A percentile compares a stretch with the other conserved stretches of the same genome.
Evolutionary conservation across 2,797 vertebrate genomes (phyloP).

Genomic region (Smutsia temminckii): DNA sequence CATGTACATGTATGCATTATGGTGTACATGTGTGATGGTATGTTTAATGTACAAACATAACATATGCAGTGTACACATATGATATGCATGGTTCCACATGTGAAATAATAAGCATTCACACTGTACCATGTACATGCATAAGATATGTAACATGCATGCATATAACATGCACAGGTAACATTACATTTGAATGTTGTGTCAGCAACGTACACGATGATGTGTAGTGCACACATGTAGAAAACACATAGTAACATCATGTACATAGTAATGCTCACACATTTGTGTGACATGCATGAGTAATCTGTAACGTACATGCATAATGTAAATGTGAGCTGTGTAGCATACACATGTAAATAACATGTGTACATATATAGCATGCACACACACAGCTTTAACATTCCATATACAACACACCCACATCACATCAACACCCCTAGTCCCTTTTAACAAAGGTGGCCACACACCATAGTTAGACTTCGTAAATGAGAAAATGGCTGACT

Average conservation of each 20-base stretch:
- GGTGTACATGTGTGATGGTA: neutral
- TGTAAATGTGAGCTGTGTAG: neutral
- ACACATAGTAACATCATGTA: neutral
- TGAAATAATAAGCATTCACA: neutral
- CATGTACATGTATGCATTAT: neutral
- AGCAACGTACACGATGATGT: too few species aligned
- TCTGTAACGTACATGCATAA: too few species aligned
- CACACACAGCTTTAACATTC: neutral
- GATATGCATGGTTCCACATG: fast-evolving
- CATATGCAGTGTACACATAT: too few species aligned
- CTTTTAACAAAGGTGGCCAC: neutral
- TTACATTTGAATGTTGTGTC: too few species aligned
- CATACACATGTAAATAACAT: neutral
- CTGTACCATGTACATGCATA: neutral
- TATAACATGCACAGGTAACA: neutral
- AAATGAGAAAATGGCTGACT: too few species aligned
- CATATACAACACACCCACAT: neutral
- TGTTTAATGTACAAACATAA: too few species aligned
- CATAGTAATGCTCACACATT: fast-evolving
- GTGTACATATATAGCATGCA: too few species aligned
- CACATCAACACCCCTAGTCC: fast-evolving
- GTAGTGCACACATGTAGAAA: fast-evolving
- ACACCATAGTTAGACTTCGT: fast-evolving
- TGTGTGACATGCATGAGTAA: too few species aligned
- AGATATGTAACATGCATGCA: neutral